Evolutionary conservation across 2,888 invertebrate species (phyloP).

Genomic region (Rambutsinella grinnellia): DNA sequence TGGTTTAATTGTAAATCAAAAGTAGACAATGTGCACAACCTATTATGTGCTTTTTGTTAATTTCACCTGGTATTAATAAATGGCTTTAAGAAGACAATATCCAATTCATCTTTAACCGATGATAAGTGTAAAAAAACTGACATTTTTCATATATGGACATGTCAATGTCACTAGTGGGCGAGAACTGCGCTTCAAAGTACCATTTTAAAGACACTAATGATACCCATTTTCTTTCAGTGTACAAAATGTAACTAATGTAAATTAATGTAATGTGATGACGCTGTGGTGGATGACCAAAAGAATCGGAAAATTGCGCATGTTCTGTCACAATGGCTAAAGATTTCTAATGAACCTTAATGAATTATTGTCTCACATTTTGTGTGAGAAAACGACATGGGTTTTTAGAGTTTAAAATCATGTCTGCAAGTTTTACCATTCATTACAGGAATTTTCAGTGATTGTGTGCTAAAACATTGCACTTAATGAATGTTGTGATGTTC

Average conservation of each 20-base stretch:
- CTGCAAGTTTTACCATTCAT: too few species aligned
- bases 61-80: too few species aligned
- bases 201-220: not conserved
- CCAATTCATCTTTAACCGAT: slow-evolving; percentile 3
- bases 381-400: not conserved
- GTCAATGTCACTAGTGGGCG: slow-evolving; percentile 54
- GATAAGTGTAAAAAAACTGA: not conserved
- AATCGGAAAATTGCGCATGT: too few species aligned
- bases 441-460: too few species aligned
- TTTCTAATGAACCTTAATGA: not conserved
- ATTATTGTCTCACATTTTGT: not conserved
- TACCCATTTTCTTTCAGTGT: not conserved
- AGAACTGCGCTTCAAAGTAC: not conserved
- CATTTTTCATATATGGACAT: slow-evolving; percentile 36
- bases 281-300: not conserved
- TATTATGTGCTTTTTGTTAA: too few species aligned
- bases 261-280: too few species aligned
- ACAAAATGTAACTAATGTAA: too few species aligned
- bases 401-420: not conserved
- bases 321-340: not conserved
- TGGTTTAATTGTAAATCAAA: too few species aligned
- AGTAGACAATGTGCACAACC: too few species aligned
- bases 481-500: too few species aligned
- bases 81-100: too few species aligned
- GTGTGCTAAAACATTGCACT: too few species aligned